phyloP scores from a whole-genome alignment of 64 coral and sea anemone genomes.

The Orbicella faveolata region DNA sequence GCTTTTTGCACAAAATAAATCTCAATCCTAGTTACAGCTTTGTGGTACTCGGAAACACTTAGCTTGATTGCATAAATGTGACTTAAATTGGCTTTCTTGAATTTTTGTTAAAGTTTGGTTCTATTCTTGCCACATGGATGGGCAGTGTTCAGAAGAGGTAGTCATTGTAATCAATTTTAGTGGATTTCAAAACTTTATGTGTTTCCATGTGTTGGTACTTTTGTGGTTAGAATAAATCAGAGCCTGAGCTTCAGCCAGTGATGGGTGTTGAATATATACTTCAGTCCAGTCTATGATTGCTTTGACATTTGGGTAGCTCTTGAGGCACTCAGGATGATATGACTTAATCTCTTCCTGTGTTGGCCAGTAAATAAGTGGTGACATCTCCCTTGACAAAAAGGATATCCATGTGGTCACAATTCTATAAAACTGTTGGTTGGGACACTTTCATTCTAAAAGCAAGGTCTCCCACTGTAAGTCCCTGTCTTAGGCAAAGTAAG shows the following conservation, averaged over 20 bases:
- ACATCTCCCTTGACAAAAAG: no score
- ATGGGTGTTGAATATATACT: constrained; percentile 16
- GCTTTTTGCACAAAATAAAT: no score
- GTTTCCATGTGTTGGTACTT: constrained; percentile 38
- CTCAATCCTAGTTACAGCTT: no score
- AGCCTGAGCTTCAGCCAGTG: constrained; percentile 35
- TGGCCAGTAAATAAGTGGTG: neutral
- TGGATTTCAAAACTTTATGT: no score
- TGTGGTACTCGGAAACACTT: neutral
- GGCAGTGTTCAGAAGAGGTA: no score
- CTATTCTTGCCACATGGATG: constrained; percentile 3
- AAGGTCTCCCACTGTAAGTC: no score
- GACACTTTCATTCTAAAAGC: no score
- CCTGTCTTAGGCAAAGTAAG: no score
- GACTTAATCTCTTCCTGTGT: neutral
- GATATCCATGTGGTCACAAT: no score
- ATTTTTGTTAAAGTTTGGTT: neutral
- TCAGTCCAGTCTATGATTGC: constrained; percentile 43
- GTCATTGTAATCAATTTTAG: no score
- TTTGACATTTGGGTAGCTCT: constrained; percentile 36
- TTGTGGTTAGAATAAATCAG: constrained; percentile 41
- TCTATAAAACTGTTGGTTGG: no score
- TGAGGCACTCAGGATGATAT: constrained; percentile 32
- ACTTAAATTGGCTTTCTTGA: neutral
- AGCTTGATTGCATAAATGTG: neutral